A percentile compares a stretch with the other conserved stretches of the same genome.
Conservation (phyloP, 2,113 vertebrate genomes). For the Entomyzon cyanotis region DNA sequence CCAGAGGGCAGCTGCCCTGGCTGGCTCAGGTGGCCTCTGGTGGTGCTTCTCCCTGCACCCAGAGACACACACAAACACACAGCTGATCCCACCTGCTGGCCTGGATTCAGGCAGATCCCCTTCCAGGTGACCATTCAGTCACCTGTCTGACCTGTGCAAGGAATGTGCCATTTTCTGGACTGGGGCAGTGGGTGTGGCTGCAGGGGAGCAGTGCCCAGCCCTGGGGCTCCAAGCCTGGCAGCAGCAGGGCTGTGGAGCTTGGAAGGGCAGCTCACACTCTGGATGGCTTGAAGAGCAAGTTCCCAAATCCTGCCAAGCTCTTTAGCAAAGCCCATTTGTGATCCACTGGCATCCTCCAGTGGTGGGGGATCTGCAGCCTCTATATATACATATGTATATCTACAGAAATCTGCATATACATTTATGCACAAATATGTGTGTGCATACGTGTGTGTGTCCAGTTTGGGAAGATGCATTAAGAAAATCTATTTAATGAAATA, state of each 20-base stretch:
- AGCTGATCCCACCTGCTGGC: neutral
- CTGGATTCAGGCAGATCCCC: neutral
- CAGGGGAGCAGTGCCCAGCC: fast-evolving
- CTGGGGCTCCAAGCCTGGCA: neutral
- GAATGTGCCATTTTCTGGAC: too few species aligned
- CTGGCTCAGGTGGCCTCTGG: neutral
- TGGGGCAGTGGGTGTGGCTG: neutral
- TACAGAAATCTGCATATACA: too few species aligned
- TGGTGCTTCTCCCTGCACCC: neutral
- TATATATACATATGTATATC: fast-evolving
- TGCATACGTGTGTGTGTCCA: neutral
- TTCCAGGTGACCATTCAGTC: neutral
- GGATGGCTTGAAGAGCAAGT: neutral
- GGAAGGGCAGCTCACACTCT: neutral
- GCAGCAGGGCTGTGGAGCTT: fast-evolving
- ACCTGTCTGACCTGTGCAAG: neutral
- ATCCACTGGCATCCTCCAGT: neutral
- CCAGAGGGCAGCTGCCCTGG: neutral
- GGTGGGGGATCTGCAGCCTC: neutral
- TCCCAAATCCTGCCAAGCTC: neutral
- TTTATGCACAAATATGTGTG: neutral
- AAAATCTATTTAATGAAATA: slow-evolving; percentile 30
- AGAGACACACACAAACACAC: neutral
- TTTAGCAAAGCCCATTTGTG: neutral
- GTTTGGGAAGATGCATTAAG: neutral